Percentiles rank a stretch among this genome's conserved stretches.
Evolutionary conservation across 2,797 vertebrate genomes (phyloP).

Genomic region (Myioborus melanocephalus): DNA sequence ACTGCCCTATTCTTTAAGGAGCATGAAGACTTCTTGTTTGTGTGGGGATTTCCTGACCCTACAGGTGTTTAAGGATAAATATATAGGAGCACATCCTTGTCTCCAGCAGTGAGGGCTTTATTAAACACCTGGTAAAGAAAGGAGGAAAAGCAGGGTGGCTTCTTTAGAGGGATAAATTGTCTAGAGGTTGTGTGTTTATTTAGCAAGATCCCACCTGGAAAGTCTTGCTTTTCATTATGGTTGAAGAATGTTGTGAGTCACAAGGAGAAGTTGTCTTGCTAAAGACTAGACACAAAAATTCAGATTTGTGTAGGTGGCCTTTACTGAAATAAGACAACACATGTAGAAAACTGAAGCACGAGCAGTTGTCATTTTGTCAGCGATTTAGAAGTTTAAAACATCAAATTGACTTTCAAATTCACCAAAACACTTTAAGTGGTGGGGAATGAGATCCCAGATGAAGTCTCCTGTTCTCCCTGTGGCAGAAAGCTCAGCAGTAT

Average conservation of each 20-base stretch:
- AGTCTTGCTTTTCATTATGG: not conserved
- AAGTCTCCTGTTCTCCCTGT: not conserved
- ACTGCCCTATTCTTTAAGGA: not conserved
- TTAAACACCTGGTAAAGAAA: not conserved
- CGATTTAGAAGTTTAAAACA: not conserved
- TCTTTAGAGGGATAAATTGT: not conserved
- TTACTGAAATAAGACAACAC: not conserved
- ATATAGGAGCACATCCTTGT: not conserved
- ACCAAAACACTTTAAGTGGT: not conserved
- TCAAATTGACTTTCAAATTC: not conserved
- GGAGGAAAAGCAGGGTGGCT: not conserved
- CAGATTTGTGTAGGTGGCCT: not conserved
- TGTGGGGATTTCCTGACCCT: not conserved
- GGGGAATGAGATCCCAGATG: not conserved
- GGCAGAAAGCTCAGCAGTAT: slow-evolving; percentile 81
- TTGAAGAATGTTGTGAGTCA: not conserved
- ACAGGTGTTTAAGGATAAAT: not conserved
- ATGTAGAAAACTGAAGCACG: not conserved
- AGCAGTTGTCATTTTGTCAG: not conserved
- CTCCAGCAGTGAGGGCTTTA: not conserved
- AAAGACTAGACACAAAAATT: not conserved
- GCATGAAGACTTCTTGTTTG: not conserved
- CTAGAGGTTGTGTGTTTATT: not conserved
- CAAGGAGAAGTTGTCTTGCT: not conserved
- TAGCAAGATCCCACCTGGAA: not conserved